Conservation (phyloP, 2,888 invertebrate genomes). For the Nycteola revayana region DNA sequence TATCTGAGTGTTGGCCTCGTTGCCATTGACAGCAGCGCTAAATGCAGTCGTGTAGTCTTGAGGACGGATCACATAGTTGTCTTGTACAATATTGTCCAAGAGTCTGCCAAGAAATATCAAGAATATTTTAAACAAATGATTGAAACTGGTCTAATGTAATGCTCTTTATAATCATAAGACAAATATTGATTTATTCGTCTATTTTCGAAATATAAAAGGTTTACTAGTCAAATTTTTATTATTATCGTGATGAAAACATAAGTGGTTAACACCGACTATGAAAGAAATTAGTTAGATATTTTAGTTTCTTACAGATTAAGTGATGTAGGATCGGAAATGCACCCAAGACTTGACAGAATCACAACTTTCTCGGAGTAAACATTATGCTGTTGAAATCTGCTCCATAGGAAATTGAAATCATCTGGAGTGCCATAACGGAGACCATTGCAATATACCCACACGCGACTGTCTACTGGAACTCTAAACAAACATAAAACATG, state of each 20-base stretch:
- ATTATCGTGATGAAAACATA: too few species aligned
- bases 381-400: slow-evolving; percentile 79
- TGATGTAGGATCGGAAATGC: slow-evolving; percentile 79
- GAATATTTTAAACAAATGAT: too few species aligned
- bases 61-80: slow-evolving; percentile 60
- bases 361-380: slow-evolving; percentile 86
- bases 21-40: slow-evolving; percentile 75
- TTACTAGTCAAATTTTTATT: too few species aligned
- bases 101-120: slow-evolving; percentile 37
- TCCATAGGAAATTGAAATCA: slow-evolving; percentile 86
- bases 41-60: slow-evolving; percentile 72
- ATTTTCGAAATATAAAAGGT: too few species aligned
- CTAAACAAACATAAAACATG: too few species aligned
- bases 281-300: too few species aligned
- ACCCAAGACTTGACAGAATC: slow-evolving; percentile 85
- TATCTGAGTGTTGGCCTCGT: slow-evolving; percentile 78
- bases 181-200: too few species aligned
- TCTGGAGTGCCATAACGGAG: slow-evolving; percentile 83
- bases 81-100: slow-evolving; percentile 47
- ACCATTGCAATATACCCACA: slow-evolving; percentile 88
- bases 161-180: too few species aligned
- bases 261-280: too few species aligned
- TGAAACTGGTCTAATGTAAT: too few species aligned
- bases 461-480: slow-evolving; percentile 77
- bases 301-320: slow-evolving; percentile 65